These are phyloP conservation scores for Apoda limacodes DNA, from an alignment of 2,888 invertebrate genomes.

Conservation along the genomic window DNA sequence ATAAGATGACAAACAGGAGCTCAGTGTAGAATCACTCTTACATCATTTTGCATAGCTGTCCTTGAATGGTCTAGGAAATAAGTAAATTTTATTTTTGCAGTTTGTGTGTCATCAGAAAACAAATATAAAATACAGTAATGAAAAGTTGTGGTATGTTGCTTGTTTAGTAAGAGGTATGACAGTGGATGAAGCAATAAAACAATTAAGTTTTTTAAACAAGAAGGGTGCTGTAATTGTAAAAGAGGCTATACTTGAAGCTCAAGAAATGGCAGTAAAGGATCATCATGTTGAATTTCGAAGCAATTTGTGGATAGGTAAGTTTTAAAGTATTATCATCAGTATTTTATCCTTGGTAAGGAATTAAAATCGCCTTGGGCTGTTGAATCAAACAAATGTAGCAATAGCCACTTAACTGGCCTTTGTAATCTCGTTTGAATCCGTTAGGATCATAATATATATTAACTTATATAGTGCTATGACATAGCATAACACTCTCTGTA, in stretches of 20 bases:
- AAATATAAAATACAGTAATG: conserved; percentile 90
- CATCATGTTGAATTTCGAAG: conserved; percentile 96
- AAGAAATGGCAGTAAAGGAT: conserved; percentile 83
- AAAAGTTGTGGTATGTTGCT: conserved; percentile 95
- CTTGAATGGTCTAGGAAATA: conserved; percentile 1
- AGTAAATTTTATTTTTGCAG: conserved; percentile 66
- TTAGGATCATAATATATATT: too few relatives aligned
- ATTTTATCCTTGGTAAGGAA: too few relatives aligned
- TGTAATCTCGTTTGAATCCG: too few relatives aligned
- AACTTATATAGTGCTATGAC: too few relatives aligned
- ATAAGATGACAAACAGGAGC: too few relatives aligned
- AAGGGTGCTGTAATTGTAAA: conserved; percentile 81
- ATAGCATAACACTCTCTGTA: too few relatives aligned
- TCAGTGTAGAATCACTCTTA: background rate
- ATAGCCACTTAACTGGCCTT: too few relatives aligned
- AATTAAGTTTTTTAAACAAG: conserved; percentile 83
- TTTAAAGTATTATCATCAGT: too few relatives aligned
- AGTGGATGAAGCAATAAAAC: conserved; percentile 94
- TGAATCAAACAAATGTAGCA: too few relatives aligned
- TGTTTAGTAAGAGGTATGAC: conserved; percentile 89
- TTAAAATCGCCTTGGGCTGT: too few relatives aligned
- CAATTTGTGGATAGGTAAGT: conserved; percentile 93
- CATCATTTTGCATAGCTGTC: background rate
- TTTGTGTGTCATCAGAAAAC: conserved; percentile 87
- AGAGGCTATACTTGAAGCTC: conserved; percentile 89